Evolutionary conservation across 2,113 vertebrate genomes (phyloP).

Genomic region (Pteronura brasiliensis): DNA sequence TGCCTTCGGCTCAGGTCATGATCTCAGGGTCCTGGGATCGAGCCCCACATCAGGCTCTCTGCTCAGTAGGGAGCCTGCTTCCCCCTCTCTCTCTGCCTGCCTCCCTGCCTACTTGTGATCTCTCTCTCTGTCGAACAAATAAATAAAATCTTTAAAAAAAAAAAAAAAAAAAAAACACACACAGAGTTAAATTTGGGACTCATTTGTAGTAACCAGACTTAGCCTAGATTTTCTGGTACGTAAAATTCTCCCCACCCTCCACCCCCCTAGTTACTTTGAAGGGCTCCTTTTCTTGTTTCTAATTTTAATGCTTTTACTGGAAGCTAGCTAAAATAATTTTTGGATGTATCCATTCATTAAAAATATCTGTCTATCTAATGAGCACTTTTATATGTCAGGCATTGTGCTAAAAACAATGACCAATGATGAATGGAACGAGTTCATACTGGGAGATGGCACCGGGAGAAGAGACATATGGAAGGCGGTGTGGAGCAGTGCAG

Average conservation of each 20-base stretch:
- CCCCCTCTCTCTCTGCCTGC: too few relatives aligned
- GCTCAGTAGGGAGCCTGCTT: too few relatives aligned
- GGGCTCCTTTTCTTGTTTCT: not conserved
- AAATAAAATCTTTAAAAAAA: too few relatives aligned
- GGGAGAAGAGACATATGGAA: not conserved
- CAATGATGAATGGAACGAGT: not conserved
- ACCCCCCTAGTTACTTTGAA: not conserved
- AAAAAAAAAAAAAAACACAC: too few relatives aligned
- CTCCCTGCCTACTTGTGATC: too few relatives aligned
- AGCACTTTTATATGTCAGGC: not conserved
- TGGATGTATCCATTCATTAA: not conserved
- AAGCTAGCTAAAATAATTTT: constrained; percentile 40
- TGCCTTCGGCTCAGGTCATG: too few relatives aligned
- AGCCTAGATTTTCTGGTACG: not conserved
- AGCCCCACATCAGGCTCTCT: too few relatives aligned
- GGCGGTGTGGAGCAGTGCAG: not conserved
- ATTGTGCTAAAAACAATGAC: not conserved
- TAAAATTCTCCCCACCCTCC: not conserved
- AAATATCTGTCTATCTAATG: not conserved
- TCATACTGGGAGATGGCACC: not conserved
- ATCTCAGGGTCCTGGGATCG: too few relatives aligned
- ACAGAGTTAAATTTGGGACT: not conserved
- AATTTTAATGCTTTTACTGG: not conserved
- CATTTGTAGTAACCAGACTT: not conserved
- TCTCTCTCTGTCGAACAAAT: too few relatives aligned